Base-by-base conservation (phyloP, 2,888 invertebrate species). In the Tanypteryx hageni region DNA sequence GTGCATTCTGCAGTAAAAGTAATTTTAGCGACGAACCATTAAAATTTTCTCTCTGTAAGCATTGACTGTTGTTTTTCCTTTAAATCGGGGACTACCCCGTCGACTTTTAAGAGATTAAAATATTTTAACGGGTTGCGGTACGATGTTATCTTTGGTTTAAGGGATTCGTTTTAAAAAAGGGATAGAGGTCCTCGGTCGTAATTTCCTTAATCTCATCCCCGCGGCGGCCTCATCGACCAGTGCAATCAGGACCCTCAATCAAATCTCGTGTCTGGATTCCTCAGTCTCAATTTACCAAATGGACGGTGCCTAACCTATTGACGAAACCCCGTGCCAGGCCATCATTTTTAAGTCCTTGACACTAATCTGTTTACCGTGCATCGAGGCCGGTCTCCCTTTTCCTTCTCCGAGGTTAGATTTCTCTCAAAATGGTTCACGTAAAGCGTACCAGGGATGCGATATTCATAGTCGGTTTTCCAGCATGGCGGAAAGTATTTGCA, bases 311-410 rank as follows among this genome's bases (percentile, higher is more conserved):
- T 13, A 68, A 68, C 2, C 64, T 22, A 68, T 68, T n/a, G 68
- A n/a, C 11, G 64, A n/a, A n/a, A 14, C 44, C 44, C 44, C 44
- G 44, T 5, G 44, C 44, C 3, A 5, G 44, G 44, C 44, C 44
- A 44, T 44, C 44, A 44, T n/a, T 64, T n/a, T 64, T 16, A 22
- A 68, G 68, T 0, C 68, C 68, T 68, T 68, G 68, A 68, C 68
- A 68, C 68, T 68, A 68, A 68, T 68, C 68, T 68, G 68, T 68
- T 68, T 68, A 68, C 68, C 68, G 68, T 68, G 18, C 68, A 18
- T 68, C 68, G n/a, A 18, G 14, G 64, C 64, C 5, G 68, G 2
- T 68, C 11, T 68, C 16, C n/a, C 64, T 16, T 68, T 68, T 9
- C 18, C 64, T 64, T n/a, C 64, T n/a, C 11, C 64, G 64, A 44